Evolutionary conservation across 2,888 invertebrate species (phyloP), one percentile per base, ranked within the genome.

Genomic region (Lumbricus terrestris): DNA sequence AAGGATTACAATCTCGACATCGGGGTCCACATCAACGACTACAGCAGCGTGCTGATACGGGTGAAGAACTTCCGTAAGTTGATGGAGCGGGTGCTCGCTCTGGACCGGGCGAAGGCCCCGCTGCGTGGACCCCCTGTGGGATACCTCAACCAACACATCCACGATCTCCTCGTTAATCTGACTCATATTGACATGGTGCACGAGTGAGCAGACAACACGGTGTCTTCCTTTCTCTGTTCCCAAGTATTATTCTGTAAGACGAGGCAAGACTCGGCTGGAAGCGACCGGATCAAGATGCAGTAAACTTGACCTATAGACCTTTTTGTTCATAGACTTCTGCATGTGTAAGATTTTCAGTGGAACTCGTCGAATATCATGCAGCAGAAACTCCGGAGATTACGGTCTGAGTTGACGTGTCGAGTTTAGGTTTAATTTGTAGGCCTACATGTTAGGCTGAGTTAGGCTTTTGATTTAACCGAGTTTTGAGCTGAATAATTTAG

Each of bases 11-110:
- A 91, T 18, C 82, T 93, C 11, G 90, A 91, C 23, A 91, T 93
- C 40, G 93, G 93, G 33, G 92, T 92, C 16, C 93, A 93, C 89
- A 92, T 93, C 85, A 93, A 92, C 89, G 93, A 93, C 91, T 91
- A 90, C 91, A 92, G 91, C 90, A 92, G 93, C 88, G 90, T 93
- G 6, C 85, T 93, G 16, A 88, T 93, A 20, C 88, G 93, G 11
- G n/a, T 93, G 54, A 90, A 91, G 37, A 93, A 92, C 18, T 33
- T 93, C 18, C 37, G 88, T 15, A 88, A 23, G 23, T 88, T 93
- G 20, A 91, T 93, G 91, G 54, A 91, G 5, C 89, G 89, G 20
- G 90, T 92, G 29, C 92, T 93, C 8, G 88, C 89, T 20, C 37
- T 88, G 42, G 93, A 93, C 88, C 40, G 89, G 40, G 37, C 37